Evolutionary conservation across 2,888 invertebrate species (phyloP), one percentile per base, ranked within the genome.

Genomic region (Acanthosepion esculentum): DNA sequence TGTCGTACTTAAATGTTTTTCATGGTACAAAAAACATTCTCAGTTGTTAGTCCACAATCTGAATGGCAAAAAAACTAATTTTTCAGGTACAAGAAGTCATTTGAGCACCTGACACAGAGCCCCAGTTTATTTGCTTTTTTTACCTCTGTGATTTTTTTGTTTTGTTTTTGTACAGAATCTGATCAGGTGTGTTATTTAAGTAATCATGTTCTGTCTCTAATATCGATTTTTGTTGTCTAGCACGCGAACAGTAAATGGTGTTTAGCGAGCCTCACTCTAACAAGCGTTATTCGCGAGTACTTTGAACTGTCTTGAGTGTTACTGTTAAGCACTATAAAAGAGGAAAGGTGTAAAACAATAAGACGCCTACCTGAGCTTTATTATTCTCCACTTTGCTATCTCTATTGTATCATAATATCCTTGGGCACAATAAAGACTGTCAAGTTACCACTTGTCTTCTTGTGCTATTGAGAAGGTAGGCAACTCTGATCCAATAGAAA

Each of bases 301-400:
- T 18, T 18, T 55, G 4, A 18, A 55, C 55, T 55, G 78, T 78
- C 18, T n/a, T 0, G 33, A 78, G 78, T 78, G n/a, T n/a, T n/a
- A 78, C n/a, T 59, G 59, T 59, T 59, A 55, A 55, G 55, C 18
- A 55, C 55, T 55, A n/a, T 12, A 12, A 78, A 78, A 2, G n/a
- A 78, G n/a, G 78, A 78, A 78, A 78, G n/a, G 33, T 78, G n/a
- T n/a, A 59, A 59, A 59, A 59, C 59, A 59, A 59, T 59, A 23
- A 59, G 59, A 59, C 23, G 23, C 59, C 59, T 33, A 78, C 78
- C n/a, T n/a, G n/a, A 78, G n/a, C n/a, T 78, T 18, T 78, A 78
- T 78, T 78, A n/a, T 78, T 78, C n/a, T n/a, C n/a, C 15, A 78
- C 78, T 78, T 78, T 78, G 78, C 78, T 78, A 78, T 78, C 78